Evolutionary conservation across 2,888 invertebrate species (phyloP).

Genomic region (Anagyrus pseudococci): DNA sequence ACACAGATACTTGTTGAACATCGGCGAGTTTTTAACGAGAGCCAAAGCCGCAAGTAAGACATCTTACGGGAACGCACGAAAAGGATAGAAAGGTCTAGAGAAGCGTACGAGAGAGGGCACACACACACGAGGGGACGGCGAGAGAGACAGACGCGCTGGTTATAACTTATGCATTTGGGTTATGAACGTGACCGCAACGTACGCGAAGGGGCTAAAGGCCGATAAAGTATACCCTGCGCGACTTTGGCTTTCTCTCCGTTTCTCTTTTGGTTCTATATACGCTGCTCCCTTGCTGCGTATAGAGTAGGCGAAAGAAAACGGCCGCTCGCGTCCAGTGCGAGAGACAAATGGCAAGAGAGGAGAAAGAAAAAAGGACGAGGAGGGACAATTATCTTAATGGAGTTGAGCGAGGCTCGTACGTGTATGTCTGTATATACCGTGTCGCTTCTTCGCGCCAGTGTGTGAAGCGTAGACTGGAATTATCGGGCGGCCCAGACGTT

Average conservation of each 20-base stretch:
- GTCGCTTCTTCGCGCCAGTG: no score
- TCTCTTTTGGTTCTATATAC: no score
- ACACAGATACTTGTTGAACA: slow-evolving; percentile 33
- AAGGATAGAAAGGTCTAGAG: not conserved
- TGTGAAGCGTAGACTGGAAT: no score
- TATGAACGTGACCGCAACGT: slow-evolving; percentile 45
- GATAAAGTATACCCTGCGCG: not conserved
- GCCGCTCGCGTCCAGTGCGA: not conserved
- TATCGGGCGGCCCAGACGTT: no score
- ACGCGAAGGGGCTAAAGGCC: slow-evolving; percentile 25
- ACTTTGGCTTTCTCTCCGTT: not conserved
- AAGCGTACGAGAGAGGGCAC: no score
- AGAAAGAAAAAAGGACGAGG: slow-evolving; percentile 4
- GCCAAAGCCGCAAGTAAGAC: slow-evolving; percentile 20
- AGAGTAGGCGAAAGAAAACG: not conserved
- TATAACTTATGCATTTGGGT: slow-evolving; percentile 48
- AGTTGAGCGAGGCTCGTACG: slow-evolving; percentile 45
- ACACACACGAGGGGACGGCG: no score
- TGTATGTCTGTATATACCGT: no score
- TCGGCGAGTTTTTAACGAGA: slow-evolving; percentile 16
- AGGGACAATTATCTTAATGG: slow-evolving; percentile 59
- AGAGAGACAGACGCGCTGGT: no score
- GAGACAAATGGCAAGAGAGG: not conserved
- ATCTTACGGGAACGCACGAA: slow-evolving; percentile 16
- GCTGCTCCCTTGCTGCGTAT: no score